Evolutionary conservation across 2,797 vertebrate species (phyloP), one percentile per base, ranked within the genome.

Genomic region (Nannoperca obscura): DNA sequence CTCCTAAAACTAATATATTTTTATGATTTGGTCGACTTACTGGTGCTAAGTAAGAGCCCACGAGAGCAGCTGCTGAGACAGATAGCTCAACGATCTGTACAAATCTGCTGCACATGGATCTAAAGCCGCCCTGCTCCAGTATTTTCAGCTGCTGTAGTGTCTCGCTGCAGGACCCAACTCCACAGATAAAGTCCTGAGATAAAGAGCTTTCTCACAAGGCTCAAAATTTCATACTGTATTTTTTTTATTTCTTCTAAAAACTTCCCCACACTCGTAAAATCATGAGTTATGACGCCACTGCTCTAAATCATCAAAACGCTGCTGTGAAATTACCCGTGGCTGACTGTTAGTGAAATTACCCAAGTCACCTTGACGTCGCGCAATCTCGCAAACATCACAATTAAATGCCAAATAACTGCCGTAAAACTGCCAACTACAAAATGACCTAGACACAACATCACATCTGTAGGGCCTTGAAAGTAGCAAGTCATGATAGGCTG

Each of bases 1-100:
- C 75, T 84, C 60, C 40, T 44, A 72, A 90, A 90, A 75, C 74
- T 74, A 86, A 91, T 89, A 89, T 85, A 64, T 78, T 88, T 89
- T 79, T 81, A 81, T 81, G 86, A 75, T 81, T 82, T 49, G 52
- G 20, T 57, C 54, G 59, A 52, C 46, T 84, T 78, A 78, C 58
- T 71, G 73, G 69, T 53, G 67, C 71, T 80, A 83, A 86, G 46
- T 82, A 76, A 84, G 68, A 80, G 75, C 79, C 78, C 65, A 27
- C 20, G 80, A 84, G 87, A 80, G 73, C 64, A 61, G 74, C 82
- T 73, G 76, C 20, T 17, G 71, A 66, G 75, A 62, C 60, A 42
- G 76, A 79, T 68, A 55, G 61, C 75, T 64, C 61, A 17, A 1
- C 20, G 34, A 63, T 69, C 47, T 46, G 36, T n/a, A 27, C 68